Evolutionary conservation across 1,140 invertebrate genomes (phyloP), one percentile per base, ranked within the genome.

Genomic region (Metaphire vulgaris): DNA sequence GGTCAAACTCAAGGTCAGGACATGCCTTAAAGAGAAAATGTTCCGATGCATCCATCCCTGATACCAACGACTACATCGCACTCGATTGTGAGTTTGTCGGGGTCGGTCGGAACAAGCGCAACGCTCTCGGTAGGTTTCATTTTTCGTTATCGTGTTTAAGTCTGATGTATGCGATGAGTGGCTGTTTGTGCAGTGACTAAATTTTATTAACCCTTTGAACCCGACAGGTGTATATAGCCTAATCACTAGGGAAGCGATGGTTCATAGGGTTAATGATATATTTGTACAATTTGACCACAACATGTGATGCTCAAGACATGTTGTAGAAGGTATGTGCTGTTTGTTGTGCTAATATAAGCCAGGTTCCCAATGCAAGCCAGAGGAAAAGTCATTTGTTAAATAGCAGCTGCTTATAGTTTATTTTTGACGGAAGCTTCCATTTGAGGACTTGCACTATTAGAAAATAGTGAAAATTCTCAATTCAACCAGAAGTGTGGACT

Each of bases 1-100:
- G n/a, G n/a, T n/a, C n/a, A n/a, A n/a, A n/a, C n/a, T n/a, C n/a
- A n/a, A n/a, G n/a, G n/a, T n/a, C n/a, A n/a, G n/a, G n/a, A n/a
- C n/a, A n/a, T n/a, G n/a, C n/a, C n/a, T n/a, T n/a, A n/a, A n/a
- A n/a, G n/a, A n/a, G n/a, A n/a, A n/a, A n/a, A n/a, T n/a, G n/a
- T n/a, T n/a, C n/a, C n/a, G n/a, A n/a, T n/a, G n/a, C n/a, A n/a
- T n/a, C n/a, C 41, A 56, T 56, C 21, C 41, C 41, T 12, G 41
- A 6, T 12, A 56, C 6, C 6, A 56, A 56, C 64, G 33, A 74
- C 2, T 74, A 74, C 28, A 21, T 74, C 26, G 72, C 72, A 34
- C n/a, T 74, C 26, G 72, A 74, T 26, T 74, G 72, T 64, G 72
- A 74, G 31, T 74, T 74, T 74, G 72, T 74, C 2, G 72, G 72